phyloP scores from a whole-genome alignment of 2,888 invertebrate species.

The Pristionchus arcanus region DNA sequence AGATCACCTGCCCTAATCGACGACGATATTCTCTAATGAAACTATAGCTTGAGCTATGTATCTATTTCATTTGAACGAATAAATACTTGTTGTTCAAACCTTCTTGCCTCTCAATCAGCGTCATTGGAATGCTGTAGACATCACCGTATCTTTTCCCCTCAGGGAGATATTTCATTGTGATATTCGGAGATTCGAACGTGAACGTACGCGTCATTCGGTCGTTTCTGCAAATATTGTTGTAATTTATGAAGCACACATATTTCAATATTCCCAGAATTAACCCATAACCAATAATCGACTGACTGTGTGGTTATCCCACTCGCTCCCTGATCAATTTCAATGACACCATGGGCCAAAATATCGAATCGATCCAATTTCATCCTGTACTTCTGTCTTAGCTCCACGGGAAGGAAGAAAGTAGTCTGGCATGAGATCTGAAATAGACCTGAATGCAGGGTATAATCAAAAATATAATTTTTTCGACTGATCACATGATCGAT shows the following conservation, averaged over 20 bases:
- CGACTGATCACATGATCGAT: no score
- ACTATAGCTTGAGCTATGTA: no score
- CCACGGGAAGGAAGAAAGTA: not conserved
- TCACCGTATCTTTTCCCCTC: not conserved
- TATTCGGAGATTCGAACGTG: constrained; percentile 8
- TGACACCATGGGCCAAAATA: not conserved
- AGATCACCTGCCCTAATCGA: no score
- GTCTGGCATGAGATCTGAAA: not conserved
- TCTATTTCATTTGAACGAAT: no score
- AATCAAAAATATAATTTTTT: no score
- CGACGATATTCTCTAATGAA: no score
- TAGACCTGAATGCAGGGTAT: no score
- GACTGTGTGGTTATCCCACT: not conserved
- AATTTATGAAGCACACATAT: no score
- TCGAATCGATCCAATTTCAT: not conserved
- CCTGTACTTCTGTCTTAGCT: not conserved
- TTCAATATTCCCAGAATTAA: not conserved
- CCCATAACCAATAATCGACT: no score
- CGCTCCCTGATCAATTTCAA: not conserved
- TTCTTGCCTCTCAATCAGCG: not conserved
- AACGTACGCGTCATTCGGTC: not conserved
- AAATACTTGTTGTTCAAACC: not conserved
- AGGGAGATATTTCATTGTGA: constrained; percentile 7
- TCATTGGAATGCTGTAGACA: not conserved
- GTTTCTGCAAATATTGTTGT: not conserved